Evolutionary conservation across 1,140 invertebrate genomes (phyloP), one percentile per base, ranked within the genome.

Genomic region (Lithobius niger): DNA sequence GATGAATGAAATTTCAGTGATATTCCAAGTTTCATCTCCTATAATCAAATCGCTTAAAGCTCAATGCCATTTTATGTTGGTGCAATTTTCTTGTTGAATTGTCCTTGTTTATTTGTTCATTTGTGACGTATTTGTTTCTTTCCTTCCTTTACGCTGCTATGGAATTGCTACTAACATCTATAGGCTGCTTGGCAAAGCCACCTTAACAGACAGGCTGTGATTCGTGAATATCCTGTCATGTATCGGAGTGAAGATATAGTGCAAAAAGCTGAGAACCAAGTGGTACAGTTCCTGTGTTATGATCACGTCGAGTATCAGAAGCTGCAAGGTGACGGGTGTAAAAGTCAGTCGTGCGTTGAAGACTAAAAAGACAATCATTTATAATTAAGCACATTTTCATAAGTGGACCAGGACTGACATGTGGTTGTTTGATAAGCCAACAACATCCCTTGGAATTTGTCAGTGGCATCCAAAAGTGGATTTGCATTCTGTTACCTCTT

Each of bases 171-270:
- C 45, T 13, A 13, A 19, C 6, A 6, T 19, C 13, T 47, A 10
- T 40, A 55, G 53, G 53, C 53, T 3, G 6, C 53, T 24, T 55
- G 40, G 40, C 53, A 55, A 26, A 49, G 22, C 3, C 53, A 55
- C 22, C 3, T 25, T 3, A 55, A 55, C 26, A 3, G 24, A 28
- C 53, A 55, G 25, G n/a, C 42, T n/a, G 53, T 55, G 4, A 26
- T 55, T 13, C 36, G 53, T 21, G 53, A 55, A 47, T 55, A 55
- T 22, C 53, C 53, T n/a, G 25, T 55, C 44, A 55, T 55, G 53
- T 55, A 55, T 27, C 43, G 53, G 16, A 44, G 6, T 10, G 44
- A 55, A 45, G 44, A 55, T 27, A 6, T 49, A 4, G 53, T 31
- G 10, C 24, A 25, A 4, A 55, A 55, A 6, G 26, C 24, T 3